Evolutionary conservation across 2,113 vertebrate species (phyloP).

Genomic region (Columba livia): DNA sequence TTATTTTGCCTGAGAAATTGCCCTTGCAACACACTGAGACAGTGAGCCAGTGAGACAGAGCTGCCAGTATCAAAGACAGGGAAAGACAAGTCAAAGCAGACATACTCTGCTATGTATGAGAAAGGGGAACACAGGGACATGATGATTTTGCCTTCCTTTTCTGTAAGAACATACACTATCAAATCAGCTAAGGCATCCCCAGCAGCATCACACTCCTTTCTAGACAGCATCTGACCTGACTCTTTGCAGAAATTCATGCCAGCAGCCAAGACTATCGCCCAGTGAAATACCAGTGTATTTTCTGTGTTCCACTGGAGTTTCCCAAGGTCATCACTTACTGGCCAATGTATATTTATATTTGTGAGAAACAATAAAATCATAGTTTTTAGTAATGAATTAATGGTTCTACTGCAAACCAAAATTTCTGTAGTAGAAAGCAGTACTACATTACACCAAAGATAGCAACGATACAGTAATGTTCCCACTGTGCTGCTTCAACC

Average conservation of each 20-base stretch:
- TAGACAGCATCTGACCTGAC: background rate
- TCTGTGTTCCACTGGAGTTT: background rate
- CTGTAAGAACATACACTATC: background rate
- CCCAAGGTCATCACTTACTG: background rate
- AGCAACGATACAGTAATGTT: background rate
- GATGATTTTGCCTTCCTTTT: background rate
- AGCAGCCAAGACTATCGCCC: background rate
- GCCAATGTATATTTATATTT: background rate
- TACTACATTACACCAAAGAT: background rate
- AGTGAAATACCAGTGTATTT: background rate
- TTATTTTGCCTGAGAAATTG: background rate
- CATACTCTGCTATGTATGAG: background rate
- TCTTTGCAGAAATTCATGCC: background rate
- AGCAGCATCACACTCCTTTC: background rate
- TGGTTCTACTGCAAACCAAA: background rate
- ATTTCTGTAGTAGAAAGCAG: background rate
- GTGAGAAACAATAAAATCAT: background rate
- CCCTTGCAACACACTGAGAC: accelerated
- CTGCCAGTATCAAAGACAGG: background rate
- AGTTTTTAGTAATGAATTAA: background rate
- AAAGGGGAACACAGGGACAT: background rate
- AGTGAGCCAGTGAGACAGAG: background rate
- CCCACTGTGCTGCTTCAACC: background rate
- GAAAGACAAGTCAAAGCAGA: background rate
- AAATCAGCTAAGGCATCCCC: background rate